Percentiles rank a stretch among this genome's conserved stretches.
Conservation (phyloP, 1,140 invertebrate genomes). For the Drosophila gunungcola region DNA sequence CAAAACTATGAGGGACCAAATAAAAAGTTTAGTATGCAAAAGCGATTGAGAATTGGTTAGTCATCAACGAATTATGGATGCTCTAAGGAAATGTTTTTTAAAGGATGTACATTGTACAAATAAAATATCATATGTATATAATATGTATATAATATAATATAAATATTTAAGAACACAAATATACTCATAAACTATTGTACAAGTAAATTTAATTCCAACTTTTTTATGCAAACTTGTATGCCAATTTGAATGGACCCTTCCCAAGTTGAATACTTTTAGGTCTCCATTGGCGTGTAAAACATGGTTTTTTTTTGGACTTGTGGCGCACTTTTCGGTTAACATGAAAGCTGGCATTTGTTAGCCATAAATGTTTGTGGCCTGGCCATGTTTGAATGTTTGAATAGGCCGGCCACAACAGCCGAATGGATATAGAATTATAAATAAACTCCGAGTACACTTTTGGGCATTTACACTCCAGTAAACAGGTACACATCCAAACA, state of each 20-base stretch:
- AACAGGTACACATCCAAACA: conserved; percentile 35
- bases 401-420: conserved; percentile 34
- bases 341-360: conserved; percentile 76
- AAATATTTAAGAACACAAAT: conserved; percentile 1
- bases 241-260: conserved; percentile 12
- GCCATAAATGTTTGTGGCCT: conserved; percentile 79
- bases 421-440: conserved; percentile 51
- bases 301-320: conserved; percentile 60
- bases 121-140: too few relatives aligned
- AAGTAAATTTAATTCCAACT: conserved; percentile 11
- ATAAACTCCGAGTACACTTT: conserved; percentile 61
- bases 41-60: conserved; percentile 20
- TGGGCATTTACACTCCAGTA: conserved; percentile 74
- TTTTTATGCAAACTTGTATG: conserved; percentile 17
- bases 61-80: not conserved
- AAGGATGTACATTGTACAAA: too few relatives aligned
- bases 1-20: conserved; percentile 58
- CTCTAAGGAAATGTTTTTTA: conserved; percentile 18
- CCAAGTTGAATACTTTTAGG: conserved; percentile 22
- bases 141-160: too few relatives aligned
- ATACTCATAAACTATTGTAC: not conserved
- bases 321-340: conserved; percentile 53
- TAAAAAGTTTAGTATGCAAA: conserved; percentile 55
- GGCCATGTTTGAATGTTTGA: conserved; percentile 57
- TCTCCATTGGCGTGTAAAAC: conserved; percentile 66